Evolutionary conservation across 2,888 invertebrate genomes (phyloP).

Genomic region (Tiphia femorata): DNA sequence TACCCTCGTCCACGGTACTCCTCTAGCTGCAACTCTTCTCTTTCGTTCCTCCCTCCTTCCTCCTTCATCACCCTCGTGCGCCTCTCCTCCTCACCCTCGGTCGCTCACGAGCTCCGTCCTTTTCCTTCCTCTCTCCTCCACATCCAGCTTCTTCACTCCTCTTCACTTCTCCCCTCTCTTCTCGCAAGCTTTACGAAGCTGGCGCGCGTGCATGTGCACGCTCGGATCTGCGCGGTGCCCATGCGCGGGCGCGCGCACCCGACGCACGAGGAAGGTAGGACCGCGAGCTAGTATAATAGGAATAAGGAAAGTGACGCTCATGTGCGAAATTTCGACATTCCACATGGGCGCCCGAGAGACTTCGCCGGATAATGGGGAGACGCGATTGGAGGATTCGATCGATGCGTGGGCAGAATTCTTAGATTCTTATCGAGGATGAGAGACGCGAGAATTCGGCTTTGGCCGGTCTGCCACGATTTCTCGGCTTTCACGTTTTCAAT

Average conservation of each 20-base stretch:
- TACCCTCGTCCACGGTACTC: conserved; percentile 54
- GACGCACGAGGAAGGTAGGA: conserved; percentile 22
- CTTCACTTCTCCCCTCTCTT: too few relatives aligned
- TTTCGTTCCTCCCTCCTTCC: conserved; percentile 10
- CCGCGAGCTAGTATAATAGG: conserved; percentile 53
- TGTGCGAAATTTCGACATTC: conserved; percentile 11
- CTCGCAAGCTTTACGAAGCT: too few relatives aligned
- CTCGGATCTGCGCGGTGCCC: conserved; percentile 17
- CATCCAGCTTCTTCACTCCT: too few relatives aligned
- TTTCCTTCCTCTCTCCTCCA: too few relatives aligned
- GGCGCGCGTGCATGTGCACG: conserved; percentile 29
- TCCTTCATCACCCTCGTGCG: conserved; percentile 4
- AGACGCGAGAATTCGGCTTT: not conserved
- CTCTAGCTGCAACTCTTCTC: conserved; percentile 44
- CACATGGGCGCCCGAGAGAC: too few relatives aligned
- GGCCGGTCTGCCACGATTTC: too few relatives aligned
- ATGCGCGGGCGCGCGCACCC: conserved; percentile 10
- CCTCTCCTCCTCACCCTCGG: too few relatives aligned
- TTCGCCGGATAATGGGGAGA: not conserved
- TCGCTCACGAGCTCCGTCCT: conserved; percentile 1
- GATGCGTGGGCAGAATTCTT: too few relatives aligned
- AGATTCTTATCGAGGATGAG: not conserved
- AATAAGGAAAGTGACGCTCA: conserved; percentile 60
- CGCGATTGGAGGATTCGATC: too few relatives aligned
- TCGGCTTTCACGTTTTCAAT: not conserved